A percentile compares a stretch with the other conserved stretches of the same genome.
phyloP scores from a whole-genome alignment of 2,113 vertebrate species.

The Noctilio leporinus region DNA sequence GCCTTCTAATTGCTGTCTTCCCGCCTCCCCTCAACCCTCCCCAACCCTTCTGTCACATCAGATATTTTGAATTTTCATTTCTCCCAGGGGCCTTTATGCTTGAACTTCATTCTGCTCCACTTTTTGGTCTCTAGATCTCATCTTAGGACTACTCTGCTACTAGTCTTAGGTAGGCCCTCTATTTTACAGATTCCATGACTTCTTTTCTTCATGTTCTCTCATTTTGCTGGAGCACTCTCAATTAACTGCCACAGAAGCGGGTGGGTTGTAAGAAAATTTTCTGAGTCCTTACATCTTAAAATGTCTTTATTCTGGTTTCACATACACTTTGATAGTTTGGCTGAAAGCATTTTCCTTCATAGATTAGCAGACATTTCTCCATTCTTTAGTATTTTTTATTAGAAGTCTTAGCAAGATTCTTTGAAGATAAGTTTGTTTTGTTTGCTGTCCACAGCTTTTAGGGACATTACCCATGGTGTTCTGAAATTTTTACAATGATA shows the following conservation, averaged over 20 bases:
- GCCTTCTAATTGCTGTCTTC: background rate
- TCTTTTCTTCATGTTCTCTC: background rate
- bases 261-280: background rate
- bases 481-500: background rate
- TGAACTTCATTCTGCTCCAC: background rate
- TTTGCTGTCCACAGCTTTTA: background rate
- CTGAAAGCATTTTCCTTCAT: background rate
- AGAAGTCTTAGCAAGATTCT: background rate
- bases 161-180: background rate
- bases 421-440: background rate
- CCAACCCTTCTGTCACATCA: background rate
- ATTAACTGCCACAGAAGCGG: background rate
- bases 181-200: background rate
- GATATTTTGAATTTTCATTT: background rate
- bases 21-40: background rate
- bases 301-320: background rate
- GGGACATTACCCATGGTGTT: background rate
- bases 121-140: background rate
- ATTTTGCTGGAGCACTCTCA: background rate
- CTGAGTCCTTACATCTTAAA: background rate
- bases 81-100: background rate
- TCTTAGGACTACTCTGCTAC: background rate
- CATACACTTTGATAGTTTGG: background rate
- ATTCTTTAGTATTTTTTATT: background rate
- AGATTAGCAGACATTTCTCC: background rate